Evolutionary conservation across 2,113 vertebrate genomes (phyloP).

Genomic region (Menidia beryllina): DNA sequence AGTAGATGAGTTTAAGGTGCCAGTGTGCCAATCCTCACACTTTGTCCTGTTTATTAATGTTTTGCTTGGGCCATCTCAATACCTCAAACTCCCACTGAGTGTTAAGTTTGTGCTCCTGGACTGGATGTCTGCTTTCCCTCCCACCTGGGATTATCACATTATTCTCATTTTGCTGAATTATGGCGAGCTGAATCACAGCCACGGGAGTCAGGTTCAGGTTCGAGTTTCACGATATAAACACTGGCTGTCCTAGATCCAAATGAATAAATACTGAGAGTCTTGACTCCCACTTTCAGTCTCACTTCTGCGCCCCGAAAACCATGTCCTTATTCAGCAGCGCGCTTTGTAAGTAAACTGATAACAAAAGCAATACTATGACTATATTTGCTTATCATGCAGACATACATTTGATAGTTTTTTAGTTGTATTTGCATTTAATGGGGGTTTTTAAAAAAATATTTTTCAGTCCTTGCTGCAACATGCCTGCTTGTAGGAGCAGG

Average conservation of each 20-base stretch:
- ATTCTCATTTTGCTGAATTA: not conserved
- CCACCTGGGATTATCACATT: not conserved
- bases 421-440: too few species aligned
- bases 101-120: not conserved
- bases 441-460: too few species aligned
- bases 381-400: too few species aligned
- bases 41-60: too few species aligned
- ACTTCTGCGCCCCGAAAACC: not conserved
- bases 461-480: constrained; percentile 35
- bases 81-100: not conserved
- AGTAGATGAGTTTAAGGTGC: too few species aligned
- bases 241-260: not conserved
- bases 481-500: constrained; percentile 26
- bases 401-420: too few species aligned
- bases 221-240: not conserved
- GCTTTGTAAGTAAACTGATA: constrained; percentile 18
- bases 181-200: not conserved
- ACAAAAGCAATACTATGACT: not conserved
- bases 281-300: not conserved
- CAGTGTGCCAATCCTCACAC: too few species aligned
- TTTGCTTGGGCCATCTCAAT: too few species aligned
- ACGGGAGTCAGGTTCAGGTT: not conserved
- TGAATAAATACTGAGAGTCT: constrained; percentile 34
- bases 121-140: not conserved
- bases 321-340: constrained; percentile 20